Evolutionary conservation across 2,888 invertebrate species (phyloP), one percentile per base, ranked within the genome.

Genomic region (Bibio marci): DNA sequence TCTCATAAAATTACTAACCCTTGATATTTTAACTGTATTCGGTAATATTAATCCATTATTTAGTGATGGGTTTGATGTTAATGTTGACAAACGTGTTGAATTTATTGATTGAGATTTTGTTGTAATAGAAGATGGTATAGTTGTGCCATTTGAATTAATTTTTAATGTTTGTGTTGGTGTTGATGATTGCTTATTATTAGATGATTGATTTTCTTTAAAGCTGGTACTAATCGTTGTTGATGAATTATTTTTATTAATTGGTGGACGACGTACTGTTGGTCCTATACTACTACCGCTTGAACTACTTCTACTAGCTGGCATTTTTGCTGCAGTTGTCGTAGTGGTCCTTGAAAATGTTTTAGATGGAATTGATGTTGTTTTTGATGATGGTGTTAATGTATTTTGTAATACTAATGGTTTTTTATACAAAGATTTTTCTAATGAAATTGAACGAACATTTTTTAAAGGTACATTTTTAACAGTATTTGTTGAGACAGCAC

Each of bases 401-500:
- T 52, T 71, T 60, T 45, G 72, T 54, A 49, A 65, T 47, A 57
- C 70, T 51, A 76, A 50, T 44, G 74, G 59, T 49, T 69, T 59
- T 44, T 61, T 59, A 42, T 54, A 57, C 31, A 57, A 56, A 18
- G 59, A 56, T 2, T 58, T 58, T 22, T 57, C 58, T 18, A 54
- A 54, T 12, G 58, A 13, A 13, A 57, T 11, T 49, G 63, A 42
- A 48, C 62, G 54, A 56, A 66, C 59, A 18, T 27, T 17, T 37
- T 62, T 59, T 2, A 61, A 56, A n/a, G 76, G 72, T 41, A 77
- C 69, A 43, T 77, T 75, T 45, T 79, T 71, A 1, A 86, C 85
- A 0, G 86, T 86, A 39, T 77, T 80, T 1, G 75, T 74, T 2
- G 79, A 79, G 1, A 80, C 75, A 3, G 81, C 75, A 55, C 85